A percentile compares a stretch with the other conserved stretches of the same genome.
Conservation (phyloP, 2,888 invertebrate species). For the Tipula lateralis region DNA sequence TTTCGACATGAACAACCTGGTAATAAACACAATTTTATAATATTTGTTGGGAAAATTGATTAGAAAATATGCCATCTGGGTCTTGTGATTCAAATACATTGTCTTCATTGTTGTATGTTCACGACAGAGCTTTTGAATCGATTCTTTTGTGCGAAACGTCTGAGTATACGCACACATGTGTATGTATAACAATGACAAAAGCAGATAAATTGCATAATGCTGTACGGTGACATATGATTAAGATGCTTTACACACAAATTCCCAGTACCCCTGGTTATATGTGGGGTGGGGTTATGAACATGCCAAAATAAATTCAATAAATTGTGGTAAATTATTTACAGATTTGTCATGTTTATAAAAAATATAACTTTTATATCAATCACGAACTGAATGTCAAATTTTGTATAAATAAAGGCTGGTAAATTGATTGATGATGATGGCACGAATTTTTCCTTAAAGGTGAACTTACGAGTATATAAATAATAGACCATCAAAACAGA, state of each 20-base stretch:
- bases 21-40: not conserved
- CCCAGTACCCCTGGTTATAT: too few species aligned
- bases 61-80: not conserved
- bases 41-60: not conserved
- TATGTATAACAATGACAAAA: not conserved
- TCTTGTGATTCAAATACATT: not conserved
- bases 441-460: not conserved
- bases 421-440: not conserved
- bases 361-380: not conserved
- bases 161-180: not conserved
- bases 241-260: too few species aligned
- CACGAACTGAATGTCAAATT: not conserved
- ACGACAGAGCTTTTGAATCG: not conserved
- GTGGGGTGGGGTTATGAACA: too few species aligned
- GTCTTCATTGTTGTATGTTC: not conserved
- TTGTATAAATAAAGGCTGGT: not conserved
- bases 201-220: too few species aligned
- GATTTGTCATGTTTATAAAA: not conserved
- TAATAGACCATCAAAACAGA: not conserved
- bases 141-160: not conserved
- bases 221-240: too few species aligned
- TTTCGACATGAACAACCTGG: not conserved
- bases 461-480: not conserved
- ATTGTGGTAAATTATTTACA: not conserved
- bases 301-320: not conserved